Evolutionary conservation across 2,888 invertebrate species (phyloP), one percentile per base, ranked within the genome.

Genomic region (Dicyrtoma fusca): DNA sequence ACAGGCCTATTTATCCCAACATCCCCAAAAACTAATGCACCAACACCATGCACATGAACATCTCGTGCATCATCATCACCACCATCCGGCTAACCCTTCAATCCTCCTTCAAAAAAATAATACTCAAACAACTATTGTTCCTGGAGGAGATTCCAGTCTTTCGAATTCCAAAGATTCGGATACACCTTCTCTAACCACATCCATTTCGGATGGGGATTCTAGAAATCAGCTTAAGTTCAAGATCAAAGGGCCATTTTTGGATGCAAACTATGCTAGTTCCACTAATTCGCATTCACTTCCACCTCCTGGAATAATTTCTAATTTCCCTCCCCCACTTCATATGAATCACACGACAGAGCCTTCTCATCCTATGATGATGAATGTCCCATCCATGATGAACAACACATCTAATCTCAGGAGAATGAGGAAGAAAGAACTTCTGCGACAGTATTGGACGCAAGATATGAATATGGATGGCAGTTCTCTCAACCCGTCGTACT

Each of bases 361-460:
- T 13, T 57, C 62, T 19, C 73, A 74, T 73, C 71, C 75, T 1
- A 62, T 69, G 55, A 70, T 71, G 63, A 57, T 64, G 57, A 63
- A 71, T 49, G 61, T 68, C 2, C 44, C 76, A 14, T 59, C 75
- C 3, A 69, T 71, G 59, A 75, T 76, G 74, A 77, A 74, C 66
- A 80, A 77, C 55, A 90, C 91, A 0, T 90, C 91, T 0, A 92
- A 90, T 83, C 86, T 93, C 59, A 86, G 94, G 25, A 87, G 94
- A 21, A 95, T 94, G 94, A 87, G 94, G 3, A 95, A 95, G 85
- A 95, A 95, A 82, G 94, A 95, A 82, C 83, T 95, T 66, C 84
- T 95, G 42, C 88, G 92, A 21, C 91, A 94, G 82, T 92, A 92
- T 81, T 92, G 92, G 86, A 91, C 91, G 14, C 92, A 92, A 82